Conservation (phyloP, 2,888 invertebrate species). For the Tenthredo livida region DNA sequence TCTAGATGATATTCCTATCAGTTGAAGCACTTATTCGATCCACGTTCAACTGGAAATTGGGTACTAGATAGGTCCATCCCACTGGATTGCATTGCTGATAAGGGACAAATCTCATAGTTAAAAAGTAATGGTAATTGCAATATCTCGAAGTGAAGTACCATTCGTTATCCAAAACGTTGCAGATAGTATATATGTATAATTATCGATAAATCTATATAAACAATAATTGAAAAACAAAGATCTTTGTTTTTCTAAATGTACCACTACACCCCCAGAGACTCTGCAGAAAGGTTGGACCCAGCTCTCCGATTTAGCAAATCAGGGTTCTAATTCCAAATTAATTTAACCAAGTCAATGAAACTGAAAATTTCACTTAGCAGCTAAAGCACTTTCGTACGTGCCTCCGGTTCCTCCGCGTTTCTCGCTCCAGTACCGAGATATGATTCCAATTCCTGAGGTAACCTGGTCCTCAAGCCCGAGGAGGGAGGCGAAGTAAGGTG, state of each 20-base stretch:
- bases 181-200: background rate
- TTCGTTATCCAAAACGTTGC: background rate
- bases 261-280: background rate
- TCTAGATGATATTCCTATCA: background rate
- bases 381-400: constrained; percentile 42
- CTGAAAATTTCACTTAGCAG: constrained; percentile 45
- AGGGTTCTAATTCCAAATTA: constrained; percentile 23
- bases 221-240: background rate
- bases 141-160: background rate
- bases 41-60: background rate
- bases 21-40: background rate
- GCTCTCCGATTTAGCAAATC: constrained; percentile 19
- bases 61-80: background rate
- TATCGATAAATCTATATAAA: background rate
- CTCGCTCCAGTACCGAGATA: constrained; percentile 26
- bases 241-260: background rate
- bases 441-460: constrained; percentile 39
- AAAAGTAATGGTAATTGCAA: background rate
- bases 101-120: background rate
- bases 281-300: background rate
- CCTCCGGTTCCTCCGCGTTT: constrained; percentile 16
- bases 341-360: constrained; percentile 46
- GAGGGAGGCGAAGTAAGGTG: background rate
- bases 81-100: background rate
- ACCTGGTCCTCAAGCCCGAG: constrained; percentile 12